Base-by-base conservation (phyloP, 2,888 invertebrate species). In the Cynaeus angustus region DNA sequence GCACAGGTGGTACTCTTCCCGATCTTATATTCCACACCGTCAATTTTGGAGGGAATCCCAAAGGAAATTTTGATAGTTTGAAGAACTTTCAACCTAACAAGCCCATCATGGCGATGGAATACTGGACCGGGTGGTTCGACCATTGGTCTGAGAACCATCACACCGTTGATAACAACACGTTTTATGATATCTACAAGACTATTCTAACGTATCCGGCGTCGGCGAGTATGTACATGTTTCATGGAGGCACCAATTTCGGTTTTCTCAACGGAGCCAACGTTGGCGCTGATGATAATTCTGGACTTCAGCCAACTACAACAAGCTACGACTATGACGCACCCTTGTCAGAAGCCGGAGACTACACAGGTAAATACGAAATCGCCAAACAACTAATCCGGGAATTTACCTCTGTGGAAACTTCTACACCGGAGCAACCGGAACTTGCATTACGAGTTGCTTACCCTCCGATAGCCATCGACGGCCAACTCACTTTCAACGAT, bases 161-260 rank as follows among this genome's bases (percentile, higher is more conserved):
- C 30, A 70, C 72, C 7, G 74, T 75, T 1, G 68, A 73, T 16
- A 58, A 72, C 14, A 53, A 72, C 28, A 76, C 56, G 10, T 81
- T 80, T 55, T 46, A 33, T 14, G 61, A 75, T 8, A 67, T 74
- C 21, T 78, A 76, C 48, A 75, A 78, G 62, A 58, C 62, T 37
- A 80, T 80, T 38, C 46, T 81, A 14, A 64, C 74, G 1, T 82
- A 82, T 73, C 83, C 83, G 3, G 89, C 89, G 6, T 90, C 92
- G 53, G 90, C 97, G 37, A 97, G 95, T 80, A 90, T 97, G 77
- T 98, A 97, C 82, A 95, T 97, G 93, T 96, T 96, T 84, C 92
- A 91, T 79, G 97, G 97, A 9, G 97, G 97, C 55, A 94, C 94
- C 0, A 96, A 94, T 80, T 94, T 92, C 80, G 94, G 91, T 62